Evolutionary conservation across 2,888 invertebrate genomes (phyloP).

Genomic region (Bembecia ichneumoniformis): DNA sequence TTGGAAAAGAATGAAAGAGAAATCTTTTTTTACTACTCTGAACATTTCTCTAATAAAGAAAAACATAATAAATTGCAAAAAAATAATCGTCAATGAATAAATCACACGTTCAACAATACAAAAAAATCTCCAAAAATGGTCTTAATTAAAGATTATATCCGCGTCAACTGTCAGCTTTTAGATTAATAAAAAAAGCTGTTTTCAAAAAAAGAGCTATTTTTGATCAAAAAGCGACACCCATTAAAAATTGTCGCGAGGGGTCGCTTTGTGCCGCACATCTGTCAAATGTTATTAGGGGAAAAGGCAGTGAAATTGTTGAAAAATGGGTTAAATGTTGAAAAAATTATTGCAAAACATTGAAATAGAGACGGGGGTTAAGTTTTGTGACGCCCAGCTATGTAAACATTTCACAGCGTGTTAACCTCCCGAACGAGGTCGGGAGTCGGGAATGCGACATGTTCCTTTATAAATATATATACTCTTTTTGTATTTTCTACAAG

Average conservation of each 20-base stretch:
- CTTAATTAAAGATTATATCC: slow-evolving; percentile 70
- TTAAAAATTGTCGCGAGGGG: slow-evolving; percentile 59
- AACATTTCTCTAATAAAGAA: no score
- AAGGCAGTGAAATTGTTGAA: slow-evolving; percentile 58
- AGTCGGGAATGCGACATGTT: slow-evolving; percentile 28
- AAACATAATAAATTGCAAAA: no score
- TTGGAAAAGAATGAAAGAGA: no score
- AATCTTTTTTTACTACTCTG: no score
- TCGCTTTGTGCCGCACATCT: slow-evolving; percentile 47
- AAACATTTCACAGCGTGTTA: slow-evolving; percentile 22
- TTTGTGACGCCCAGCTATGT: slow-evolving; percentile 8
- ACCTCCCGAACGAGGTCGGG: slow-evolving; percentile 24
- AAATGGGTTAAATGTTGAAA: slow-evolving; percentile 66
- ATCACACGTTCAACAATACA: slow-evolving; percentile 42
- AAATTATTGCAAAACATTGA: slow-evolving; percentile 49
- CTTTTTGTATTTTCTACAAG: no score
- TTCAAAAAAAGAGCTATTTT: slow-evolving; percentile 42
- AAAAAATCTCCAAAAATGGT: slow-evolving; percentile 52
- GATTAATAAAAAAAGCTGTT: slow-evolving; percentile 42
- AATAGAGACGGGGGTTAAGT: slow-evolving; percentile 39
- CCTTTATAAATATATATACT: neutral
- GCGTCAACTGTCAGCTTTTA: slow-evolving; percentile 70
- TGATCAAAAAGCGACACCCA: slow-evolving; percentile 52
- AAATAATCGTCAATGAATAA: slow-evolving; percentile 48
- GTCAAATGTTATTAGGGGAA: slow-evolving; percentile 49